Base-by-base conservation (phyloP, 2,113 vertebrate genomes). In the Chamaea fasciata region DNA sequence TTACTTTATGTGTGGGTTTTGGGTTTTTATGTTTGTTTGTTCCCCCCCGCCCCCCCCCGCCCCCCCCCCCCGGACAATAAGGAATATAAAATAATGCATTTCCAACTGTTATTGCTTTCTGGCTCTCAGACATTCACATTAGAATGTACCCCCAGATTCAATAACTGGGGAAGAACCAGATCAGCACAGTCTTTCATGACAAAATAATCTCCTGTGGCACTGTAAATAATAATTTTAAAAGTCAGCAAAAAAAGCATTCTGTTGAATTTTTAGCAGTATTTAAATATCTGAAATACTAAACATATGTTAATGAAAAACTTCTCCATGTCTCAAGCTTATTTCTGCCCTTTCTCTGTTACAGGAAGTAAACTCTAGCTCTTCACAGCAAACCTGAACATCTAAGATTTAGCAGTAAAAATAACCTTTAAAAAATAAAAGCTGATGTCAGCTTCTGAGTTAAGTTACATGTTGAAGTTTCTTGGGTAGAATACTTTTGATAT, bases 181-280 rank as follows among this genome's bases (percentile, higher is more conserved):
- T 62, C 49, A 57, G 31, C 19, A 39, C 16, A 78, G 31, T 41
- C n/a, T 71, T 87, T 81, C 53, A 39, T 23, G 37, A 63, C n/a
- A 87, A 79, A 91, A 49, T 77, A 60, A 91, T 67, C 23, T n/a
- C 28, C 74, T 83, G 23, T 24, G 50, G 7, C 77, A 74, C 7
- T 27, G 13, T 47, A 90, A 95, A 78, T 52, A 83, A 65, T 35
- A 88, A 79, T 77, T 94, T 74, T 74, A 33, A 62, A 86, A 63
- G n/a, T 90, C 33, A 74, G n/a, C 4, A 67, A 82, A 79, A 80
- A 88, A 57, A 37, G 0, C 23, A 31, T 77, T 62, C 24, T 42
- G 14, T 20, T 50, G 23, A 23, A 55, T 55, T 84, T 88, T 77
- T 83, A 70, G 15, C 23, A 37, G 10, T 60, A 88, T 74, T 93